phyloP scores from a whole-genome alignment of 2,113 vertebrate genomes.

The Salvelinus fontinalis region DNA sequence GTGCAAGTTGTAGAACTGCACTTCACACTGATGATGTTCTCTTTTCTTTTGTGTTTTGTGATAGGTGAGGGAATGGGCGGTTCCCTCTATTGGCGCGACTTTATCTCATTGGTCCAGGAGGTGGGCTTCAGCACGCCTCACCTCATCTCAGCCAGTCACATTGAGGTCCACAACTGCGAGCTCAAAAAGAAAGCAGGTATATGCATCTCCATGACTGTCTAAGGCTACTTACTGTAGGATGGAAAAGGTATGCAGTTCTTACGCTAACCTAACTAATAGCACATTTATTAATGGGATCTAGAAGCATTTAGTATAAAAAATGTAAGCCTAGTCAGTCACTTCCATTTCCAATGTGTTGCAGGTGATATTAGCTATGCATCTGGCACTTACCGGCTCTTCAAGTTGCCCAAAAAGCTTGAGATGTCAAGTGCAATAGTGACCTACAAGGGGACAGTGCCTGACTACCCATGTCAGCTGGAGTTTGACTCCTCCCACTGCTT shows the following conservation, averaged over 20 bases:
- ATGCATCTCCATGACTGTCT: background rate
- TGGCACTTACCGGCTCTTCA: constrained; percentile 71
- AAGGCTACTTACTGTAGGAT: background rate
- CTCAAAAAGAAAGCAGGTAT: constrained; percentile 70
- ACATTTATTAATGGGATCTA: no score
- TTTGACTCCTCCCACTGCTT: constrained; percentile 68
- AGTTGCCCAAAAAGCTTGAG: constrained; percentile 51
- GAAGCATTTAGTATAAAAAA: no score
- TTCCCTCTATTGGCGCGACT: constrained; percentile 66
- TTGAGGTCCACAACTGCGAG: constrained; percentile 62
- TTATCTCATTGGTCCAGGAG: constrained; percentile 60
- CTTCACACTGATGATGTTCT: background rate
- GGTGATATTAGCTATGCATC: constrained; percentile 69
- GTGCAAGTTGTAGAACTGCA: no score
- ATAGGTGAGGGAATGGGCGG: constrained; percentile 74
- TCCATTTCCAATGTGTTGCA: constrained; percentile 13
- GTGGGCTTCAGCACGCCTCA: constrained; percentile 68
- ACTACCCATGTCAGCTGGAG: constrained; percentile 58
- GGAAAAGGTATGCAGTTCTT: background rate
- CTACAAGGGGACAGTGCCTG: constrained; percentile 65
- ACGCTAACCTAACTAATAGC: background rate
- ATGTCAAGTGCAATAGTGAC: constrained; percentile 47
- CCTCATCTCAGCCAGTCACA: constrained; percentile 63
- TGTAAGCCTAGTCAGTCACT: background rate
- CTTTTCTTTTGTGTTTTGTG: background rate